Evolutionary conservation across 2,888 invertebrate genomes (phyloP), one percentile per base, ranked within the genome.

Genomic region (Netelia inedita): DNA sequence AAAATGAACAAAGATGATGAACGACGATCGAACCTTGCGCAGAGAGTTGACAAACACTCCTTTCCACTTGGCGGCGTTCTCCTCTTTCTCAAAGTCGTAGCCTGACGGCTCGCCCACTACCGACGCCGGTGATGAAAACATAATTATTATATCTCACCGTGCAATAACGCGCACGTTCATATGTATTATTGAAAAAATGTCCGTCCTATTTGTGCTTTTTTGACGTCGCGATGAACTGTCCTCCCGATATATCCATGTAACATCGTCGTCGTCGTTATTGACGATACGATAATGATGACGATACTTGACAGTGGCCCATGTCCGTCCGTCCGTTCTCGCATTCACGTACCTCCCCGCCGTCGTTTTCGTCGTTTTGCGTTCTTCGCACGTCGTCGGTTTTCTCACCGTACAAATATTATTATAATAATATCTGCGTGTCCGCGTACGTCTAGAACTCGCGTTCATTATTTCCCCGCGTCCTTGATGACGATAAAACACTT

Each of bases 11-110:
- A 63, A 50, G 43, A 66, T 35, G 19, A n/a, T 41, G 41, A 79
- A 83, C 75, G 83, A 83, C 85, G 50, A 72, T 79, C 94, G 94
- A 94, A 98, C 98, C 97, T 97, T 98, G 94, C 96, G 96, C 91
- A 99, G 95, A 72, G 98, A 96, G 92, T 96, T 96, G 93, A 97
- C 96, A 94, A 99, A 97, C 88, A 98, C 95, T 88, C 98, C 98
- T 93, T 97, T 97, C 98, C 98, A 99, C 96, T 98, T 98, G 89
- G 96, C 96, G 90, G 96, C 96, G 95, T 98, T 98, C 94, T 98
- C 98, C 93, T 96, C 97, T 94, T 97, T 97, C 93, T 96, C 96
- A 94, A 98, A 98, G 95, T 98, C 98, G 95, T 97, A 97, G 91
- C 94, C 93, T 89, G 94, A 94, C 89, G 93, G 92, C 92, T 95